Base-by-base conservation (phyloP, 2,113 vertebrate species). In the Piprites chloris region DNA sequence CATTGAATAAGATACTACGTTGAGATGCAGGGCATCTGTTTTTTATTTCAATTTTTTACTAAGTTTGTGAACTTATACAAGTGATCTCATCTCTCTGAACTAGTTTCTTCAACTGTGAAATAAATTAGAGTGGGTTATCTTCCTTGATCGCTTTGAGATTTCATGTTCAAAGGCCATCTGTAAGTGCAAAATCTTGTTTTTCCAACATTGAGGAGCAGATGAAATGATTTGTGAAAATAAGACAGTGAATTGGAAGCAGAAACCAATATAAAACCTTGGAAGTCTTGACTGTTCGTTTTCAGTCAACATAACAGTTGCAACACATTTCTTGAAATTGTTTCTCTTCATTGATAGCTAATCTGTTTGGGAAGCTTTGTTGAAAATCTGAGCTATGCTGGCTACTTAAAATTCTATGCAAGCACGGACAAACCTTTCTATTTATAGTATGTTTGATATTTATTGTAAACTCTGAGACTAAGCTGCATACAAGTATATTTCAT, bases 31-130 rank as follows among this genome's bases (percentile, higher is more conserved):
- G n/a, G 46, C 67, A 88, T 94, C 67, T 95, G 95, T 1, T 68
- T 88, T 94, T 80, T 80, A 86, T 95, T 91, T 89, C 62, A 72
- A 5, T 72, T 89, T 76, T 95, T 96, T 89, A 72, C 85, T 61
- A 56, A 89, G 56, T 95, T 82, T 83, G 55, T 94, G 92, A 88
- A 91, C 78, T 91, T 68, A 59, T 3, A 63, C 49, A 79, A 87
- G 78, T 93, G 87, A 91, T 66, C 71, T 94, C 66, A 91, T 87
- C 49, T 82, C 66, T 93, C 81, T 91, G 71, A 89, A 93, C 47
- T 28, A 32, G 44, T 94, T 95, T 95, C 37, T 84, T 95, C 78
- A 85, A 72, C 69, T 68, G 33, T 72, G 85, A 93, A 93, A 78
- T 92, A 87, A 89, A 93, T 93, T 68, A 74, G 52, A 53, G n/a